Evolutionary conservation across 2,888 invertebrate genomes (phyloP).

Genomic region (Andrena flavipes): DNA sequence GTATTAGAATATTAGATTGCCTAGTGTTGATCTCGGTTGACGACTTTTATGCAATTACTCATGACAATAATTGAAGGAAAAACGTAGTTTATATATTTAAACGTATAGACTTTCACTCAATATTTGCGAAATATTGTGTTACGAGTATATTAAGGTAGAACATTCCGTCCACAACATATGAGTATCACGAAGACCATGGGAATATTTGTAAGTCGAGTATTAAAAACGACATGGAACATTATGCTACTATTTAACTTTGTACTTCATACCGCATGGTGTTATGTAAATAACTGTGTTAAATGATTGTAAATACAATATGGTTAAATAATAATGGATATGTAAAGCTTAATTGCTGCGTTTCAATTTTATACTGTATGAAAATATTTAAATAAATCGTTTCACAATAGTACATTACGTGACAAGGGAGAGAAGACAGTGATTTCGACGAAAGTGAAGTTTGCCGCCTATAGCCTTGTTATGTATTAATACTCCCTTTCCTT

Average conservation of each 20-base stretch:
- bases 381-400: conserved; percentile 28
- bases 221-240: conserved; percentile 2
- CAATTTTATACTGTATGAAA: conserved; percentile 30
- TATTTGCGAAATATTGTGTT: conserved; percentile 34
- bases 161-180: conserved; percentile 39
- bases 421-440: too few species aligned
- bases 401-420: background rate
- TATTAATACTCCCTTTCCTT: too few species aligned
- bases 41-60: background rate
- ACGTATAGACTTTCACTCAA: conserved; percentile 13
- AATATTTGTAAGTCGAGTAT: conserved; percentile 5
- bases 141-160: conserved; percentile 1
- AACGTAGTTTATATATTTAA: background rate
- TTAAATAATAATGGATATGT: background rate
- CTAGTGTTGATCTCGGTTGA: background rate
- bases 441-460: too few species aligned
- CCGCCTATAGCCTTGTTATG: too few species aligned
- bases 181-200: background rate
- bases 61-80: background rate
- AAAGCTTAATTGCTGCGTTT: background rate
- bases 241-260: conserved; percentile 27
- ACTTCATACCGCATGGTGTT: background rate
- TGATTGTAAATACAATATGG: conserved; percentile 24
- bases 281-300: conserved; percentile 16
- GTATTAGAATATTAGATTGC: background rate